phyloP scores from a whole-genome alignment of 2,113 vertebrate genomes.

The Pitta sordida region DNA sequence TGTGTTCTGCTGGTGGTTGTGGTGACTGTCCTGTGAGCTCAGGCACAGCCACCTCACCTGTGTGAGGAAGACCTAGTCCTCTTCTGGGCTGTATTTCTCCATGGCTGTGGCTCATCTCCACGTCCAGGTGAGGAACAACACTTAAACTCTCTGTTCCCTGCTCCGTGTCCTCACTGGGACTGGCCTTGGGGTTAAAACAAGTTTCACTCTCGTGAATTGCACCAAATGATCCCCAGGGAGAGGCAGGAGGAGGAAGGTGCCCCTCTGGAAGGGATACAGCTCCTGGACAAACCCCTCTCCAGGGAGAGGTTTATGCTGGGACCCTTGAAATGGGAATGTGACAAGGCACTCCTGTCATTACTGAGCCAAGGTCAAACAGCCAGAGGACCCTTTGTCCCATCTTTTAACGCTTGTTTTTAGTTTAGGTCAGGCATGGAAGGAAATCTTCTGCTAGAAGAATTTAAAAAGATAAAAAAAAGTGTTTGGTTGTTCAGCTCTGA shows the following conservation, averaged over 20 bases:
- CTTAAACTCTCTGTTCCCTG: fast-evolving
- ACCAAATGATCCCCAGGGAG: not conserved
- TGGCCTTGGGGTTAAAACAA: not conserved
- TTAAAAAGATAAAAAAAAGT: not conserved
- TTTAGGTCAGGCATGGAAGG: not conserved
- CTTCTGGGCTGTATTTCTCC: not conserved
- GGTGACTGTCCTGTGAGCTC: not conserved
- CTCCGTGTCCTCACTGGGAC: not conserved
- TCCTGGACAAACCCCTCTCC: not conserved
- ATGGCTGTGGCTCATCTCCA: not conserved
- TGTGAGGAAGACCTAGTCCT: not conserved
- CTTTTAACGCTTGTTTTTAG: not conserved
- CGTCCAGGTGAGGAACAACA: not conserved
- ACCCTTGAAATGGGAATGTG: fast-evolving
- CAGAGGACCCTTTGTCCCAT: not conserved
- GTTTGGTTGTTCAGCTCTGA: not conserved
- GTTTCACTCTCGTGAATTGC: not conserved
- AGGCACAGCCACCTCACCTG: not conserved
- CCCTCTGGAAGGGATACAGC: not conserved
- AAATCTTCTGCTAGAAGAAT: not conserved
- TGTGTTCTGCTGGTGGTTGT: not conserved
- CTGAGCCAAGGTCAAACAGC: not conserved
- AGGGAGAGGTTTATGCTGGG: not conserved
- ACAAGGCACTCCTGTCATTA: not conserved
- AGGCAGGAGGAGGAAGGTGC: not conserved